A percentile compares a stretch with the other conserved stretches of the same genome.
Conservation (phyloP, 2,797 vertebrate genomes). For the Petrocephalus sullivani region DNA sequence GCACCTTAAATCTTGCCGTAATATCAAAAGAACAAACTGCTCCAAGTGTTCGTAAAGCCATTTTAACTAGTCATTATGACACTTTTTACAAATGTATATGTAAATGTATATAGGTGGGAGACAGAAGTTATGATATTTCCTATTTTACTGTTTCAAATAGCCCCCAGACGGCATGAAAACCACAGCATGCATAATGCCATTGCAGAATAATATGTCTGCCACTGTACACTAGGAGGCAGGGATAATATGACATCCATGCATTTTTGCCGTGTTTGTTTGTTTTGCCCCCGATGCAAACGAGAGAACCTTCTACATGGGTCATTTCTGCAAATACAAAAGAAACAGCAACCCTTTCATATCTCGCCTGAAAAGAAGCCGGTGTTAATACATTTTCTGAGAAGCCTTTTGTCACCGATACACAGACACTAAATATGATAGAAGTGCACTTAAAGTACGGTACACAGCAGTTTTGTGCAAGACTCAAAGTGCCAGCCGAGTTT, state of each 20-base stretch:
- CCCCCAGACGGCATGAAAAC: not conserved
- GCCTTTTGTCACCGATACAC: constrained; percentile 2
- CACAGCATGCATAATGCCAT: not conserved
- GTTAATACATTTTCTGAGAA: not conserved
- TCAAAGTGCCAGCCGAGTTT: not conserved
- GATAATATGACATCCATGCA: not conserved
- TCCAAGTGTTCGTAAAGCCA: not conserved
- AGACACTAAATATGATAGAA: not conserved
- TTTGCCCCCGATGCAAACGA: not conserved
- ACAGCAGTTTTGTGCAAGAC: not conserved
- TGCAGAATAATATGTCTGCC: not conserved
- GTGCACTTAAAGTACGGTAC: not conserved
- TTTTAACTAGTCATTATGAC: not conserved
- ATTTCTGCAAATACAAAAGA: constrained; percentile 1
- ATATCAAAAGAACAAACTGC: not conserved
- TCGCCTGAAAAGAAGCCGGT: not conserved
- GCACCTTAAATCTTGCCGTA: not conserved
- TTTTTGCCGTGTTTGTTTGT: not conserved
- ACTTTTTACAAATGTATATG: not conserved
- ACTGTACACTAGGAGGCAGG: not conserved
- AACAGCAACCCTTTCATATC: not conserved
- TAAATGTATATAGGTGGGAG: not conserved
- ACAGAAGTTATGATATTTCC: not conserved
- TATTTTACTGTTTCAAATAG: not conserved
- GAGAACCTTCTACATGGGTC: not conserved